Conservation (phyloP, 2,113 vertebrate genomes). For the Hypanus sabinus region DNA sequence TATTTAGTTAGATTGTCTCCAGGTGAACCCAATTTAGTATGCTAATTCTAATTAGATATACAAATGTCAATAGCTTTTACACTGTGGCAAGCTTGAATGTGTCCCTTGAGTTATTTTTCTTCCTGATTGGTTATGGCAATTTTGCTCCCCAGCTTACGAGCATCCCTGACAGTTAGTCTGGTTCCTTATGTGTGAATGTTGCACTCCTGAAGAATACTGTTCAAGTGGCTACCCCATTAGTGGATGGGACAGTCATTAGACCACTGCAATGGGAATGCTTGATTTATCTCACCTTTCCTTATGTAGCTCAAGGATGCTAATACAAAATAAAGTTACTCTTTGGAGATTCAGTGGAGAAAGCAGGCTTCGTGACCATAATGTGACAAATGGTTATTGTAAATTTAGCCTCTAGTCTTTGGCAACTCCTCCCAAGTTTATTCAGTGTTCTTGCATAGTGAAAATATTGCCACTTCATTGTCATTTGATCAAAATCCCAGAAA, state of each 20-base stretch:
- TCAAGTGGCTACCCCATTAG: neutral
- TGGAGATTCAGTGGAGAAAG: too few species aligned
- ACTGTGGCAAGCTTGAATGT: neutral
- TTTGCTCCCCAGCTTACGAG: neutral
- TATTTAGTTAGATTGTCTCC: neutral
- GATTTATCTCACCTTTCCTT: neutral
- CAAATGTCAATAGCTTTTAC: neutral
- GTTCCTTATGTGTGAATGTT: neutral
- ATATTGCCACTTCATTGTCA: neutral
- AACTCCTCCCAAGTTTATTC: neutral
- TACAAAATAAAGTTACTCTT: neutral
- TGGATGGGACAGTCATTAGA: neutral
- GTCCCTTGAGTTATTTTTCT: neutral
- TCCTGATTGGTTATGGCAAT: neutral
- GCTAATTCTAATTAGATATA: conserved; percentile 12
- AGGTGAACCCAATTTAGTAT: neutral
- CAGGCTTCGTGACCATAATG: too few species aligned
- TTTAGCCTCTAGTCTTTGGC: too few species aligned
- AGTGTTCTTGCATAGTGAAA: neutral
- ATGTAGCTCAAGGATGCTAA: too few species aligned
- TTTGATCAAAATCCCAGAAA: neutral
- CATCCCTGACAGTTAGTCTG: neutral
- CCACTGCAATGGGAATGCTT: too few species aligned
- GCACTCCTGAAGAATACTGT: neutral
- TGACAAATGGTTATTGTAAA: too few species aligned